Percentiles rank a stretch among this genome's conserved stretches.
These are phyloP conservation scores for Sarcophaga rosellei DNA, from an alignment of 2,888 invertebrate species.

Conservation along the genomic window DNA sequence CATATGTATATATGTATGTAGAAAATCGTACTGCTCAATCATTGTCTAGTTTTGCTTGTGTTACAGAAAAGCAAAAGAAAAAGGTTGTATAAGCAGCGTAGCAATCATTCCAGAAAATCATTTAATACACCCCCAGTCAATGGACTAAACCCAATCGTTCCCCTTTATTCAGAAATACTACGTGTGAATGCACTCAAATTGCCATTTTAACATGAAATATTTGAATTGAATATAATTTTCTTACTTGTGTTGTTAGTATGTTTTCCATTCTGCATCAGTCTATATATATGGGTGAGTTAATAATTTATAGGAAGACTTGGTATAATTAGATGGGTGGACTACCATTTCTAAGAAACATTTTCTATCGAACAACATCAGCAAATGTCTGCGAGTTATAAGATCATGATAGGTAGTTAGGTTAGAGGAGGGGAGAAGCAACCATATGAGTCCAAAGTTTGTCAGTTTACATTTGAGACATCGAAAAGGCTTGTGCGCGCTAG, in stretches of 20 bases:
- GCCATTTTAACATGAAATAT: conserved; percentile 61
- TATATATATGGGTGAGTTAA: conserved; percentile 40
- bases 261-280: background rate
- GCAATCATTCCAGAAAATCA: conserved; percentile 46
- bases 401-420: no score
- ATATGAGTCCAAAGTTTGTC: no score
- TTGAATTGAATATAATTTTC: conserved; percentile 55
- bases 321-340: no score
- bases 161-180: conserved; percentile 31
- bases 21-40: conserved; percentile 48
- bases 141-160: background rate
- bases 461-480: no score
- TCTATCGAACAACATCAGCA: no score
- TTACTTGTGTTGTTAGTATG: background rate
- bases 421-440: no score
- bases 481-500: no score
- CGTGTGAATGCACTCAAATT: conserved; percentile 62
- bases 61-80: conserved; percentile 18
- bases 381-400: no score
- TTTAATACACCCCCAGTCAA: conserved; percentile 42
- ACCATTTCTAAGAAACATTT: no score
- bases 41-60: conserved; percentile 49
- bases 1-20: conserved; percentile 10
- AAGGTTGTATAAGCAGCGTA: conserved; percentile 31
- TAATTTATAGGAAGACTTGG: background rate